phyloP scores from a whole-genome alignment of 1,140 invertebrate genomes.

The Phenacoccus solenopsis region DNA sequence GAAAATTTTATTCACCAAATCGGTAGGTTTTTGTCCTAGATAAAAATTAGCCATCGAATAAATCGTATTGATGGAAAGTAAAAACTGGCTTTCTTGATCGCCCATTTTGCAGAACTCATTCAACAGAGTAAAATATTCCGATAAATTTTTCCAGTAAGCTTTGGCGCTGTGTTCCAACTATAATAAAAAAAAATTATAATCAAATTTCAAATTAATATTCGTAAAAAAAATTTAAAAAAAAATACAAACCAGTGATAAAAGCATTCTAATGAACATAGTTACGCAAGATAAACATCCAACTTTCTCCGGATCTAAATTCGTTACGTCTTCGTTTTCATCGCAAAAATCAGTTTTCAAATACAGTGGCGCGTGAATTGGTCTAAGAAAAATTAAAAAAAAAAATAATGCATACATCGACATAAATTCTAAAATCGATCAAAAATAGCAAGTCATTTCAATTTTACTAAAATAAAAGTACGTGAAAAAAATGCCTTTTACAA shows the following conservation, averaged over 20 bases:
- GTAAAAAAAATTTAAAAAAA: constrained; percentile 18
- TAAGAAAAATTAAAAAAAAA: constrained; percentile 30
- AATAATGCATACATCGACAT: neutral
- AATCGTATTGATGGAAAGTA: constrained; percentile 74
- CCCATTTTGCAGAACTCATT: constrained; percentile 92
- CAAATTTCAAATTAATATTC: constrained; percentile 12
- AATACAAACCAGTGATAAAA: constrained; percentile 62
- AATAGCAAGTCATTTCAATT: no score
- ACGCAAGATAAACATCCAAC: constrained; percentile 57
- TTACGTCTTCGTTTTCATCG: constrained; percentile 45
- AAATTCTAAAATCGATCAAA: no score
- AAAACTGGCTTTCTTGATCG: constrained; percentile 77
- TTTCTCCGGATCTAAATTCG: neutral
- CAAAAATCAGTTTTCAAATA: constrained; percentile 58
- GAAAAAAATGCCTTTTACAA: no score
- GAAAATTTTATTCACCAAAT: constrained; percentile 39
- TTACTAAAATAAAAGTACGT: no score
- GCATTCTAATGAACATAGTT: constrained; percentile 77
- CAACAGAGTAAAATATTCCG: constrained; percentile 82
- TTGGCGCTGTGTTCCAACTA: constrained; percentile 79
- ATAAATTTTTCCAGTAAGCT: constrained; percentile 70
- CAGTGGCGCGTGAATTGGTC: constrained; percentile 52
- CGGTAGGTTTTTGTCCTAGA: constrained; percentile 60
- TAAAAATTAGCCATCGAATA: constrained; percentile 85
- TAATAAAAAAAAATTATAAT: constrained; percentile 23